A percentile compares a stretch with the other conserved stretches of the same genome.
Conservation (phyloP, 2,888 invertebrate species). For the Deroplatys truncata region DNA sequence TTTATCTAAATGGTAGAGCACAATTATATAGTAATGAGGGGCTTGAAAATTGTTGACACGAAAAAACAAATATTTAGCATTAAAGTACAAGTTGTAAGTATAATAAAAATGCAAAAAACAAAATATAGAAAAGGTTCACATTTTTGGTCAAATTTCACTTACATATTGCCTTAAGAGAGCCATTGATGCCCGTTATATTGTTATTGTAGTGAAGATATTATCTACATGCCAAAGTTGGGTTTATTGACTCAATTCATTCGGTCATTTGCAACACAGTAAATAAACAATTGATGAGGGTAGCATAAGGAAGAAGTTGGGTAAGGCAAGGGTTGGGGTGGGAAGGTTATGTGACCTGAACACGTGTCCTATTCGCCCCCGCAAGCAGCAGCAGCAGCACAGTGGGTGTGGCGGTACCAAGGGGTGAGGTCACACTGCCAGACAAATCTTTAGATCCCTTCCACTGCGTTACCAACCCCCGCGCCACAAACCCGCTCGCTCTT, state of each 20-base stretch:
- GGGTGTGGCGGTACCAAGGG: conserved; percentile 3
- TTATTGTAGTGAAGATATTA: neutral
- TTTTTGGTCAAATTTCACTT: too few species aligned
- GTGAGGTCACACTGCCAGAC: neutral
- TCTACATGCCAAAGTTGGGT: neutral
- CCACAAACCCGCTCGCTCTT: neutral
- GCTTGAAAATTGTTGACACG: too few species aligned
- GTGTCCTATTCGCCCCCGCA: conserved; percentile 1
- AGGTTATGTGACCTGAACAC: conserved; percentile 10
- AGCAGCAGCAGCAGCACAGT: neutral
- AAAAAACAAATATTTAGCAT: too few species aligned
- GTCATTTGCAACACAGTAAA: neutral
- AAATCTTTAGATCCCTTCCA: neutral
- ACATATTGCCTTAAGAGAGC: too few species aligned
- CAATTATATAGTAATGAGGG: too few species aligned
- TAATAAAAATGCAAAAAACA: too few species aligned
- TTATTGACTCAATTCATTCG: neutral
- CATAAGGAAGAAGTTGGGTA: neutral
- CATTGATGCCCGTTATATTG: too few species aligned
- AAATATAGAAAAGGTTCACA: too few species aligned
- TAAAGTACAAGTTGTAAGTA: too few species aligned
- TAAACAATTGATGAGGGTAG: neutral
- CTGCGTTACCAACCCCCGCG: neutral
- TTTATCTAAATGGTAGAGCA: too few species aligned
- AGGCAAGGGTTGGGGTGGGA: neutral